phyloP scores from a whole-genome alignment of 2,888 invertebrate species.

The Drosophila borborema region DNA sequence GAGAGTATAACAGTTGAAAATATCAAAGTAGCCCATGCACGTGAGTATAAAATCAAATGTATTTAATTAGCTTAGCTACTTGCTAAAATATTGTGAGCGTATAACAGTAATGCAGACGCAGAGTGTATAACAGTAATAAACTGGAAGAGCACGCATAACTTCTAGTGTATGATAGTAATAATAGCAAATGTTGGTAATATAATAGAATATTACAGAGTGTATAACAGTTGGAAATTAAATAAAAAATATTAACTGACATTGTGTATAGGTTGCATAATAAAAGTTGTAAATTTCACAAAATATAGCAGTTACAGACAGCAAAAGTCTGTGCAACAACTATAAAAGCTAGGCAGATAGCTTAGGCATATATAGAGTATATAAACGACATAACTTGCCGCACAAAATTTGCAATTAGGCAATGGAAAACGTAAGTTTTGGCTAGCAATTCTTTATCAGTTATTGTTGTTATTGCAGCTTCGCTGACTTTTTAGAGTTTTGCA shows the following conservation, averaged over 20 bases:
- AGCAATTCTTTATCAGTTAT: neutral
- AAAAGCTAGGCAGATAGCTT: no score
- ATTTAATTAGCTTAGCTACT: neutral
- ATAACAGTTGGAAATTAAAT: neutral
- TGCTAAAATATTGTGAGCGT: neutral
- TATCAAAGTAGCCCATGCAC: neutral
- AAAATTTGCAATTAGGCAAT: conserved; percentile 72
- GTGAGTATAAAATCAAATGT: neutral
- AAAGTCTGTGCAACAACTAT: no score
- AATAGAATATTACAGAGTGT: neutral
- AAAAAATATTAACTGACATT: neutral
- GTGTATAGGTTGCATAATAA: neutral
- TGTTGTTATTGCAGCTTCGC: conserved; percentile 7
- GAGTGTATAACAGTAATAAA: neutral
- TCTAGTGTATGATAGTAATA: no score
- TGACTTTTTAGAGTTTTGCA: conserved; percentile 22
- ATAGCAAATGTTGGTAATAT: no score
- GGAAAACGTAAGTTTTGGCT: conserved; percentile 54
- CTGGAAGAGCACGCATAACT: neutral
- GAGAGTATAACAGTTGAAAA: neutral
- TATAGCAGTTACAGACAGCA: no score
- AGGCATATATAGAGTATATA: neutral
- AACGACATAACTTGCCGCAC: conserved; percentile 31
- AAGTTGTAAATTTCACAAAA: neutral
- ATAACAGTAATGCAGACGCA: neutral